A percentile compares a stretch with the other conserved stretches of the same genome.
Conservation (phyloP, 2,113 vertebrate species). For the Orycteropus afer region DNA sequence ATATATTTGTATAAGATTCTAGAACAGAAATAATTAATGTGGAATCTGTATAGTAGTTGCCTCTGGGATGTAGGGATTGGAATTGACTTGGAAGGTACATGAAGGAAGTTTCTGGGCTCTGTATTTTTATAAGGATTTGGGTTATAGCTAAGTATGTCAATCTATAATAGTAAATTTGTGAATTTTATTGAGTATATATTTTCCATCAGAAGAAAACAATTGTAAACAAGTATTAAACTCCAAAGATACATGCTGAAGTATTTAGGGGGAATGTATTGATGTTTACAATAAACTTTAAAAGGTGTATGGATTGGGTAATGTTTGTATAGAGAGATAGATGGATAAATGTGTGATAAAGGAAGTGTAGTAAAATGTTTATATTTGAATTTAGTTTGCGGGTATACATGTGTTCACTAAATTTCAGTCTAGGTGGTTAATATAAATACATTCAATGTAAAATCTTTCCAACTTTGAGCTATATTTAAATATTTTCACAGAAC, state of each 20-base stretch:
- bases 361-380: background rate
- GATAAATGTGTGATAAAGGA: background rate
- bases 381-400: background rate
- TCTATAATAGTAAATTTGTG: background rate
- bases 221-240: background rate
- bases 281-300: background rate
- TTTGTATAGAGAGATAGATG: background rate
- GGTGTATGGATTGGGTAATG: background rate
- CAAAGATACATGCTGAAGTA: background rate
- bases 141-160: background rate
- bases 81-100: background rate
- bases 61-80: background rate
- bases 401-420: background rate
- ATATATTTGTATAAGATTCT: background rate
- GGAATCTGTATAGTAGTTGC: no score
- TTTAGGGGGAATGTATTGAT: background rate
- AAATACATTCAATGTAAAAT: no score
- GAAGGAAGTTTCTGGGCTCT: background rate
- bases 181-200: background rate
- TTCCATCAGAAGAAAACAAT: background rate
- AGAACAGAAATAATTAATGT: background rate
- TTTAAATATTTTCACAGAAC: no score
- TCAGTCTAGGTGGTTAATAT: no score
- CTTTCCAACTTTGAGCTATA: no score
- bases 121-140: background rate